These are phyloP conservation scores for Dorcus parallelipipedus DNA, from an alignment of 2,888 invertebrate species.

Conservation along the genomic window DNA sequence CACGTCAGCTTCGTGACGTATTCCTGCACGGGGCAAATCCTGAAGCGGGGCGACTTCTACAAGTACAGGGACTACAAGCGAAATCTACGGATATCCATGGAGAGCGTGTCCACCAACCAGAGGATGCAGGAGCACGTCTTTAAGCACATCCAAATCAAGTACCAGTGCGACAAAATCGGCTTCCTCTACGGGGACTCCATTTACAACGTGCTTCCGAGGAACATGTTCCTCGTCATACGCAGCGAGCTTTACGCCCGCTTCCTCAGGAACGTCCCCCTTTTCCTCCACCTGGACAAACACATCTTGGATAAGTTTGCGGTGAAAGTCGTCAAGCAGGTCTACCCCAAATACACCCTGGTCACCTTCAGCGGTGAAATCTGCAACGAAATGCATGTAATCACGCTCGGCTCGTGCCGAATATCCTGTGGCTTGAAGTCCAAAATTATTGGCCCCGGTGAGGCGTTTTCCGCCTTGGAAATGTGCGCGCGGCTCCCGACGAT, in stretches of 20 bases:
- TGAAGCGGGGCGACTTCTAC: too few relatives aligned
- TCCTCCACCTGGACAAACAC: constrained; percentile 4
- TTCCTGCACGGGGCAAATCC: too few relatives aligned
- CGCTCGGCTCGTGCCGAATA: constrained; percentile 24
- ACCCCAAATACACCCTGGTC: constrained; percentile 26
- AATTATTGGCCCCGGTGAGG: constrained; percentile 15
- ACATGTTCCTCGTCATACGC: constrained; percentile 3
- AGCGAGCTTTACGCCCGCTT: not conserved
- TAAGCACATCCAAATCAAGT: not conserved
- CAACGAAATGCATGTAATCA: constrained; percentile 27
- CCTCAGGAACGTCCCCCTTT: constrained; percentile 4
- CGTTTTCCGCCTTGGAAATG: constrained; percentile 24
- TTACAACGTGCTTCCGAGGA: constrained; percentile 8
- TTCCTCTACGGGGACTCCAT: constrained; percentile 4
- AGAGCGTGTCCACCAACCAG: too few relatives aligned
- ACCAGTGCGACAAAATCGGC: not conserved
- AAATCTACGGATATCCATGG: too few relatives aligned
- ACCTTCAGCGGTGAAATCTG: constrained; percentile 26
- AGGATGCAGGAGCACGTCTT: too few relatives aligned
- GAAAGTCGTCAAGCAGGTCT: constrained; percentile 11
- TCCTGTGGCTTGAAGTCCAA: constrained; percentile 10
- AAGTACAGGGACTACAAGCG: too few relatives aligned
- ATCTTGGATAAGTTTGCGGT: constrained; percentile 18
- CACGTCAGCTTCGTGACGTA: not conserved
- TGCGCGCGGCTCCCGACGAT: constrained; percentile 22